phyloP scores from a whole-genome alignment of 2,113 vertebrate genomes.

The Butastur rufipennis region DNA sequence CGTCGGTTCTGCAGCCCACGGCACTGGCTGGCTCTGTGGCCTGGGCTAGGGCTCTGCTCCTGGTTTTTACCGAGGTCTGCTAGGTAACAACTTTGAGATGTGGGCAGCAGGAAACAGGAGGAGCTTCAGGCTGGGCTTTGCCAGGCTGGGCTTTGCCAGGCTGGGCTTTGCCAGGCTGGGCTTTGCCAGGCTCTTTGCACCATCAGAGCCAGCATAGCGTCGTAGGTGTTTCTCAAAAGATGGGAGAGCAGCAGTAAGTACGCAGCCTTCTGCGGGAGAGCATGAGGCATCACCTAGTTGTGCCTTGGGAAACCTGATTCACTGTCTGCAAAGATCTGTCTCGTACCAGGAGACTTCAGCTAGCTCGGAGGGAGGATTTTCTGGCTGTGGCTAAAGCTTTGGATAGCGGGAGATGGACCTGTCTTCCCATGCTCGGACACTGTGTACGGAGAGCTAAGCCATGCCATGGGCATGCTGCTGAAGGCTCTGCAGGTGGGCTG shows the following conservation, averaged over 20 bases:
- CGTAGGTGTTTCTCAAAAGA: background rate
- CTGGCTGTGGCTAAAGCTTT: background rate
- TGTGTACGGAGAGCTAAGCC: accelerated
- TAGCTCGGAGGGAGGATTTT: background rate
- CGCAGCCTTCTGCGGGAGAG: background rate
- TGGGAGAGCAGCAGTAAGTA: background rate
- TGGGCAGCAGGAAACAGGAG: background rate
- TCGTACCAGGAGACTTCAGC: background rate
- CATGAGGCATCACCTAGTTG: accelerated
- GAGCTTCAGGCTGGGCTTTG: background rate
- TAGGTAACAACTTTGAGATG: background rate
- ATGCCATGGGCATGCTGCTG: background rate
- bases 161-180: background rate
- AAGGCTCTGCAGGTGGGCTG: background rate
- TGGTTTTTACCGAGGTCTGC: background rate
- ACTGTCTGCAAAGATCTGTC: background rate
- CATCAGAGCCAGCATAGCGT: accelerated
- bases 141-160: background rate
- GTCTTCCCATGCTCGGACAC: background rate
- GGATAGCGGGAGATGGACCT: background rate
- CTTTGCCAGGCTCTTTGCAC: background rate
- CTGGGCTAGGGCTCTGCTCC: background rate
- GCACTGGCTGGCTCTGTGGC: background rate
- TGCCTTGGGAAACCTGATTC: background rate
- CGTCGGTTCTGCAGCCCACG: accelerated